Conservation (phyloP, 2,888 invertebrate species). For the Tryphoninae sp. region DNA sequence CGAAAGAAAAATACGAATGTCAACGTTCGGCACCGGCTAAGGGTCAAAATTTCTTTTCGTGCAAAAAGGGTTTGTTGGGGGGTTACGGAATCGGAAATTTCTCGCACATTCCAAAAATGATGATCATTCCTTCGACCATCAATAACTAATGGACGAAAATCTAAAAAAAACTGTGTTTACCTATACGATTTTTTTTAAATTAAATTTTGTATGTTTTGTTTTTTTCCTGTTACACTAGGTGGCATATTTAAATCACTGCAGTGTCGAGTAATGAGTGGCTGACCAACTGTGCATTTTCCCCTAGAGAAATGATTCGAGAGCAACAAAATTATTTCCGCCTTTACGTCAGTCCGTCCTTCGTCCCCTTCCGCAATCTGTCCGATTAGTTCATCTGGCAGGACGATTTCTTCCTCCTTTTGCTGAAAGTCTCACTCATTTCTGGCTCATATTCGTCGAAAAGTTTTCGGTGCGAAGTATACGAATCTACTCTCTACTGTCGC, state of each 20-base stretch:
- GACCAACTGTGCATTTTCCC: conserved; percentile 25
- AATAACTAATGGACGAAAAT: not conserved
- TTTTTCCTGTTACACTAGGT: not conserved
- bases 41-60: too few species aligned
- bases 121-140: too few species aligned
- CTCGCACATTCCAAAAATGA: not conserved
- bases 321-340: conserved; percentile 2
- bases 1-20: too few species aligned
- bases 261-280: conserved; percentile 35
- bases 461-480: conserved; percentile 39
- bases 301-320: conserved; percentile 20
- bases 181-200: not conserved
- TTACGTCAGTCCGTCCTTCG: conserved; percentile 8
- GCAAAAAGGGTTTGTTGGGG: too few species aligned
- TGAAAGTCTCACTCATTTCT: conserved; percentile 44
- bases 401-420: conserved; percentile 38
- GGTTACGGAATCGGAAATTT: too few species aligned
- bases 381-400: conserved; percentile 12
- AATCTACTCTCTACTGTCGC: conserved; percentile 22
- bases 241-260: conserved; percentile 53
- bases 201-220: too few species aligned
- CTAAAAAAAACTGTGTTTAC: not conserved
- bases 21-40: too few species aligned
- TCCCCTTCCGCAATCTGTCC: conserved; percentile 21
- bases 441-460: conserved; percentile 39